These are phyloP conservation scores for Scaptomyza graminum DNA, from an alignment of 1,140 invertebrate genomes.

Conservation along the genomic window DNA sequence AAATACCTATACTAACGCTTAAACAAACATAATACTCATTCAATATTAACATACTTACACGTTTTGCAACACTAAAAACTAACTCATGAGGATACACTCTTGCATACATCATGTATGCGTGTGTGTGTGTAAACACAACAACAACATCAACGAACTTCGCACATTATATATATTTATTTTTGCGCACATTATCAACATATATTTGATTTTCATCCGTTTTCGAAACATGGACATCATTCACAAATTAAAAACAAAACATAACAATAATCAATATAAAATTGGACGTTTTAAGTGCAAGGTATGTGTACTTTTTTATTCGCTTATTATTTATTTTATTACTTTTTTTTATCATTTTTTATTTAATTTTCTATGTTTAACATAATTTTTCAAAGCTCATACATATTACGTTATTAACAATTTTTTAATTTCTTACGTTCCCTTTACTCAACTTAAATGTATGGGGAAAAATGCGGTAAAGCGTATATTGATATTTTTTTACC, in stretches of 20 bases:
- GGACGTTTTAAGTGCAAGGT: constrained; percentile 76
- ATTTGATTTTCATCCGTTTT: constrained; percentile 38
- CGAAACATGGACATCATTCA: constrained; percentile 6
- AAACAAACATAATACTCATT: constrained; percentile 33
- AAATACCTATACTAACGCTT: constrained; percentile 16
- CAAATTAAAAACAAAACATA: constrained; percentile 23
- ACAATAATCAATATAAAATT: constrained; percentile 49
- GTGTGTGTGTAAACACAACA: constrained; percentile 20
- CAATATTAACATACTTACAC: constrained; percentile 23
- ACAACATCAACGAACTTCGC: constrained; percentile 12
- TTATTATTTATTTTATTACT: constrained; percentile 43
- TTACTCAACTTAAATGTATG: too few species aligned
- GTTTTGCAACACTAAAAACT: constrained; percentile 25
- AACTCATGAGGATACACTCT: constrained; percentile 11
- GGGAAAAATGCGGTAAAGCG: too few species aligned
- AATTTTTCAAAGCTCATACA: constrained; percentile 11
- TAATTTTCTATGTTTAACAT: constrained; percentile 14
- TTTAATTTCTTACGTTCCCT: neutral
- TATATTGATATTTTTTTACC: too few species aligned
- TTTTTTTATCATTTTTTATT: constrained; percentile 15
- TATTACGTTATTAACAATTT: neutral
- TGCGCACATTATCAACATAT: constrained; percentile 38
- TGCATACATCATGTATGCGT: constrained; percentile 8
- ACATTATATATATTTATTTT: constrained; percentile 22
- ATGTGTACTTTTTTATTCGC: constrained; percentile 74